Evolutionary conservation across 2,113 vertebrate genomes (phyloP), one percentile per base, ranked within the genome.

Genomic region (Brachionichthys hirsutus): DNA sequence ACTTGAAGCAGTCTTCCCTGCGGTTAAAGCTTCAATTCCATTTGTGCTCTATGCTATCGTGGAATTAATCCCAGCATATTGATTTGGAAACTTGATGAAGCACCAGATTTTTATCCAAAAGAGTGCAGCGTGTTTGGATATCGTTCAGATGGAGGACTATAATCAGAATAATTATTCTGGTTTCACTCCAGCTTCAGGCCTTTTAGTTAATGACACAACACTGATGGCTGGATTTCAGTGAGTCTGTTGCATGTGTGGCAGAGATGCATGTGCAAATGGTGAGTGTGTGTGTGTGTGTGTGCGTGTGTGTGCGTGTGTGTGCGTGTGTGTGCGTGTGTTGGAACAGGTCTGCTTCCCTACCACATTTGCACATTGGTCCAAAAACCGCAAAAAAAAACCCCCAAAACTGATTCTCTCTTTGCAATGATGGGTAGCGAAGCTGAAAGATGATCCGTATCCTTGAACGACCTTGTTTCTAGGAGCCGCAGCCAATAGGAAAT

Each of bases 111-210:
- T 85, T 81, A 85, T 84, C 82, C 54, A 18, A 50, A 62, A 43
- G 76, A 69, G 67, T 67, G 54, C 71, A 70, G 79, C 70, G 69
- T 78, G 75, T 75, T 80, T 84, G 81, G 79, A 82, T 62, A 6
- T 56, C 75, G 73, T 79, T 85, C 78, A 78, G 77, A 49, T 41
- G 52, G 65, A 78, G 56, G 54, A 67, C 67, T 59, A 19, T 85
- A 77, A 87, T 85, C 78, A 78, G 69, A 83, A 80, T 84, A 81
- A 83, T 83, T 87, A 85, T 87, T 75, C 65, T 87, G 78, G 78
- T 72, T 46, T 64, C 38, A 24, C 56, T 86, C 76, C 83, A 85
- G 76, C 81, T 84, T 51, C 42, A 12, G 79, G 75, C 79, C 78
- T 86, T 85, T 87, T 78, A 86, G 78, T 60, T 86, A 80, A 87